Conservation (phyloP, 2,888 invertebrate genomes). For the Drosophila mayaguana region DNA sequence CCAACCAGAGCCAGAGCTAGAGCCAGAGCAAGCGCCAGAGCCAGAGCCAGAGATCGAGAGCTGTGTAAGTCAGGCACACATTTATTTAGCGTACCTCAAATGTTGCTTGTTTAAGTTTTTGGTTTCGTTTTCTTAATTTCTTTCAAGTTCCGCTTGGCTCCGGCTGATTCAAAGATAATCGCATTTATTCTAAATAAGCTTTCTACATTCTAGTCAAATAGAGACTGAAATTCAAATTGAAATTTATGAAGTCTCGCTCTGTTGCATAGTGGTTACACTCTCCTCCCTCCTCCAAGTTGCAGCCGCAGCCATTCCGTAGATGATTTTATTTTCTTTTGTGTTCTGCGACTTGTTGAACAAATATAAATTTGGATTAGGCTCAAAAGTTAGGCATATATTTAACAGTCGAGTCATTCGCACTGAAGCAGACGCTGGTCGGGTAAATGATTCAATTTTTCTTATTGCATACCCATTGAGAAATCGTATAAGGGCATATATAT, state of each 20-base stretch:
- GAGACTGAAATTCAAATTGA: not conserved
- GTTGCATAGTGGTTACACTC: not conserved
- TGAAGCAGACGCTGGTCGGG: constrained; percentile 12
- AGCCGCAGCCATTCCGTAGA: constrained; percentile 16
- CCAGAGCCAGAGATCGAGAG: not conserved
- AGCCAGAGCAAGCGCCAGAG: too few relatives aligned
- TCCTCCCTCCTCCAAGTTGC: too few relatives aligned
- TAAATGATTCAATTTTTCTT: constrained; percentile 29
- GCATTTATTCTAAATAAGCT: not conserved
- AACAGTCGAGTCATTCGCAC: constrained; percentile 16
- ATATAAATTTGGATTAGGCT: constrained; percentile 66
- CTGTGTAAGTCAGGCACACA: not conserved
- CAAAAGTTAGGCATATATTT: constrained; percentile 57
- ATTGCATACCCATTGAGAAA: not conserved
- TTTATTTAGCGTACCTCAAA: not conserved
- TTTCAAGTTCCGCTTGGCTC: not conserved
- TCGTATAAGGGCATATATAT: not conserved
- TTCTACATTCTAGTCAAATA: constrained; percentile 7
- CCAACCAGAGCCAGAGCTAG: not conserved
- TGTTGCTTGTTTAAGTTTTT: not conserved
- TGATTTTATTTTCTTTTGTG: constrained; percentile 38
- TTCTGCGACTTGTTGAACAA: constrained; percentile 50
- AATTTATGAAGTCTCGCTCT: not conserved
- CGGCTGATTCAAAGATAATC: constrained; percentile 2
- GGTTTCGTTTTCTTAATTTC: not conserved